Percentiles rank a stretch among this genome's conserved stretches.
phyloP scores from a whole-genome alignment of 2,888 invertebrate genomes.

The Heliconius aoede region DNA sequence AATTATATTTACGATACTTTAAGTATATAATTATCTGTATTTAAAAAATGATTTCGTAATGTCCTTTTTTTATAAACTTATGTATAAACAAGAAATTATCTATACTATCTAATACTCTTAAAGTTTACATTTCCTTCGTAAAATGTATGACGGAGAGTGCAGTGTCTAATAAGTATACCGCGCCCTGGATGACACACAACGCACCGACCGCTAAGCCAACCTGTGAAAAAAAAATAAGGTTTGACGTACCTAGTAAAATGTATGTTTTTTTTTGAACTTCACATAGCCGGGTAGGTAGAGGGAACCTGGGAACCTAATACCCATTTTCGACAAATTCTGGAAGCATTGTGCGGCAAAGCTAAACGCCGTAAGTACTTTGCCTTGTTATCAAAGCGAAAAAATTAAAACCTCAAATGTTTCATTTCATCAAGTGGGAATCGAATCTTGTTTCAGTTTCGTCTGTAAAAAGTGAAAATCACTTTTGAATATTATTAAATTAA shows the following conservation, averaged over 20 bases:
- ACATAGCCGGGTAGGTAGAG: no score
- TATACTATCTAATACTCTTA: slow-evolving; percentile 24
- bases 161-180: slow-evolving; percentile 91
- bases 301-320: no score
- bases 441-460: no score
- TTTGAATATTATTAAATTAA: neutral
- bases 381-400: no score
- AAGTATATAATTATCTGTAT: slow-evolving; percentile 4
- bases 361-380: no score
- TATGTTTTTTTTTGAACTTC: no score
- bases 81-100: slow-evolving; percentile 24
- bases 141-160: slow-evolving; percentile 90
- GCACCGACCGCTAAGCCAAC: slow-evolving; percentile 92
- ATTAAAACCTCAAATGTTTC: no score
- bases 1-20: neutral
- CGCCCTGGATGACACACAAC: slow-evolving; percentile 90
- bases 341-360: no score
- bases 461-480: no score
- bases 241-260: neutral
- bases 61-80: slow-evolving; percentile 23
- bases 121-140: slow-evolving; percentile 85
- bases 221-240: slow-evolving; percentile 61
- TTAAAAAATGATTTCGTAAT: slow-evolving; percentile 6
- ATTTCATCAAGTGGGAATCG: no score
- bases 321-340: no score